phyloP scores from a whole-genome alignment of 2,113 vertebrate genomes.

The Pitta sordida region DNA sequence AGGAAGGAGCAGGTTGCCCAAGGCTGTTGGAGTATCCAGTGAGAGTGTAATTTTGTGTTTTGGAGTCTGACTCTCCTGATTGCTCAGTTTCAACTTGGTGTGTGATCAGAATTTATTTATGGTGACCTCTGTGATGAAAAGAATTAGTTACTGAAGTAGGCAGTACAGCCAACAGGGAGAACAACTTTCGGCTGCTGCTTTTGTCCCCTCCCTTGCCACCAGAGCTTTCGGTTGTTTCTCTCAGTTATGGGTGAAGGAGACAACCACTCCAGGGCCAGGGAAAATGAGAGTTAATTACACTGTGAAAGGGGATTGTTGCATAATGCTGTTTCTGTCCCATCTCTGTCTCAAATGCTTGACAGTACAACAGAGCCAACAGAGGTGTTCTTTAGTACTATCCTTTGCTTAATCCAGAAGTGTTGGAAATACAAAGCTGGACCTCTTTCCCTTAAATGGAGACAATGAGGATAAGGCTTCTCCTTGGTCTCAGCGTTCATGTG shows the following conservation, averaged over 20 bases:
- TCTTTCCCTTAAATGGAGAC: not conserved
- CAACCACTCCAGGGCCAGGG: not conserved
- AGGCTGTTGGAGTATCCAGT: not conserved
- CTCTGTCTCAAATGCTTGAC: not conserved
- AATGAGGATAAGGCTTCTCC: not conserved
- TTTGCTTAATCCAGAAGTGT: not conserved
- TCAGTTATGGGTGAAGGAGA: not conserved
- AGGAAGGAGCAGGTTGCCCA: not conserved
- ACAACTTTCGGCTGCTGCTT: not conserved
- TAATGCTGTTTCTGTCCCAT: not conserved
- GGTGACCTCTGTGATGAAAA: not conserved
- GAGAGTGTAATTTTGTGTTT: not conserved
- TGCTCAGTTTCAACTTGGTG: not conserved
- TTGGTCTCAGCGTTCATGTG: not conserved
- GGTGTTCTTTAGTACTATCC: not conserved
- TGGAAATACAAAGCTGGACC: not conserved
- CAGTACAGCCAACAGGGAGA: not conserved
- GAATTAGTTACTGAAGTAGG: not conserved
- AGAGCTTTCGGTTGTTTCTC: constrained; percentile 32
- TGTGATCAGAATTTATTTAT: not conserved
- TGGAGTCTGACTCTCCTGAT: not conserved
- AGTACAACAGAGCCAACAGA: not conserved
- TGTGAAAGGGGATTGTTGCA: not conserved
- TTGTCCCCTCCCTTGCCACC: constrained; percentile 18
- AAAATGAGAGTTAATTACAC: constrained; percentile 24